Conservation (phyloP, 2,888 invertebrate species). For the Tipula vernalis region DNA sequence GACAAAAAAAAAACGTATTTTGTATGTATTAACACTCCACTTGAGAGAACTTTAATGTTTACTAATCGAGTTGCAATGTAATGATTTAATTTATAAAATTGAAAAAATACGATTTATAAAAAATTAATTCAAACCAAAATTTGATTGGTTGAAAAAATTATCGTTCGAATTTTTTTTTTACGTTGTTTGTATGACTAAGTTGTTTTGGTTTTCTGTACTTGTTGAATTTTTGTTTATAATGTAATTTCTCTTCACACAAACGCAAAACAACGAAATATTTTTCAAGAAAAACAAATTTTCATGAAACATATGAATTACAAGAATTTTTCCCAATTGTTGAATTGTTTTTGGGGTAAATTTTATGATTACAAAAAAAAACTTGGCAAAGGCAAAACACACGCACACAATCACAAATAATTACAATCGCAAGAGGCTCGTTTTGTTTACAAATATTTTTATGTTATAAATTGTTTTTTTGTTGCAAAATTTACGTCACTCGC, state of each 20-base stretch:
- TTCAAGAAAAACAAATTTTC: background rate
- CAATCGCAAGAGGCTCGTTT: background rate
- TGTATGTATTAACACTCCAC: background rate
- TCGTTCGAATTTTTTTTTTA: background rate
- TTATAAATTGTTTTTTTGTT: no score
- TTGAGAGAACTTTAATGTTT: background rate
- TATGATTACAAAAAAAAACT: background rate
- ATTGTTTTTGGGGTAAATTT: background rate
- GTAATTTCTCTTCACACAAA: background rate
- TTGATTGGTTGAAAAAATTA: background rate
- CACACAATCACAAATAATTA: no score
- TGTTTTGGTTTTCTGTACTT: background rate
- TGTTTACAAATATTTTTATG: background rate
- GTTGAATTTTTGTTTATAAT: background rate
- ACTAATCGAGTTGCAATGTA: background rate
- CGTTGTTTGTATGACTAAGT: background rate
- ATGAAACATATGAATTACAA: background rate
- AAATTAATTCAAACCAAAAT: background rate
- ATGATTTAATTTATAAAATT: background rate
- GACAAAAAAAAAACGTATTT: background rate
- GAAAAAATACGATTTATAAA: background rate
- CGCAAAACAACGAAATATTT: background rate
- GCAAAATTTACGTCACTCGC: no score
- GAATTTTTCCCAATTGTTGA: background rate
- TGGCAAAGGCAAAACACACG: background rate